Evolutionary conservation across 2,888 invertebrate genomes (phyloP), one percentile per base, ranked within the genome.

Genomic region (Coelogynopora nodosa): DNA sequence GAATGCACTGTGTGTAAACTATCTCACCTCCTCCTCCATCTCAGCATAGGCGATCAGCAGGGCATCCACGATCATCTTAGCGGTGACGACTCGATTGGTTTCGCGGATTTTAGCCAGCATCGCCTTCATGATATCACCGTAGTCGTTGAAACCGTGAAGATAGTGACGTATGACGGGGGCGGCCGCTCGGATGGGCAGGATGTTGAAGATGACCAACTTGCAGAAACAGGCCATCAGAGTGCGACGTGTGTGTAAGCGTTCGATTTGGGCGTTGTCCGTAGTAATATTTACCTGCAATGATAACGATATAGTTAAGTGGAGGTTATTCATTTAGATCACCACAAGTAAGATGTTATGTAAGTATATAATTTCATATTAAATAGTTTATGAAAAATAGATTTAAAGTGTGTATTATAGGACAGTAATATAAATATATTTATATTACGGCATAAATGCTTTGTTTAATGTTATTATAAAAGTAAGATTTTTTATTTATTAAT

Each of bases 51-150:
- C 90, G 90, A 90, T 90, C 86, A 96, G 96, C 91, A 99, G 94
- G 91, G 97, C 96, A 86, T 96, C 93, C 89, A 96, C 95, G 94
- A 99, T 95, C 0, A 97, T 97, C 89, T 97, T 94, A 2, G 98
- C 97, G 92, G 97, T 98, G 91, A 95, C 95, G 67, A 97, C 95
- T 93, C 97, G 98, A 93, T 97, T 97, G 90, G 98, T 97, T 93
- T 99, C 99, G 89, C 98, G 94, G 13, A 97, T 96, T 93, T 98
- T 98, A 89, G 96, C 96, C 89, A 99, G 93, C 10, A 98, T 97
- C 49, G 96, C 95, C 93, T 99, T 99, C 89, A 99, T 93, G 95
- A 98, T 98, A 92, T 98, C 98, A 84, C 98, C 98, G 92, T 97
- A 98, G 92, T 98, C 97, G 91, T 97, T 97, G 93, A 97, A 97